phyloP scores from a whole-genome alignment of 37 sponge, comb jelly and placozoan species.

The Eunapius fragilis region DNA sequence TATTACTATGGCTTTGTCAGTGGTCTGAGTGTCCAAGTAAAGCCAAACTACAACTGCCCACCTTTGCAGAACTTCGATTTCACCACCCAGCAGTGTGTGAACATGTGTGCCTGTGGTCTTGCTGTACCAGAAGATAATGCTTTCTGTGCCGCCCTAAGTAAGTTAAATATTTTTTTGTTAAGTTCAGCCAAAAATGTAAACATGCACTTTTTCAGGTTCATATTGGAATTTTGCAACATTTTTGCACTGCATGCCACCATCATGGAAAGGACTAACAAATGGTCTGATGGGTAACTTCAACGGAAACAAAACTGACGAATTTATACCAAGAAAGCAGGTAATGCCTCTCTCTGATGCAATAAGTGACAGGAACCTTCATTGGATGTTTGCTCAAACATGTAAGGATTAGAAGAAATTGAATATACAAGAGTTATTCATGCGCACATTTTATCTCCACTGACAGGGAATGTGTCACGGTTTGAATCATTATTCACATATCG shows the following conservation, averaged over 20 bases:
- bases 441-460: not conserved
- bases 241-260: slow-evolving; percentile 2
- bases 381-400: not conserved
- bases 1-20: not conserved
- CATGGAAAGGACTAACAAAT: slow-evolving; percentile 31
- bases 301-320: slow-evolving; percentile 63
- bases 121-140: not conserved
- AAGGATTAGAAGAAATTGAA: not conserved
- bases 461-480: slow-evolving; percentile 58
- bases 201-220: not conserved
- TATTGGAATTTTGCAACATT: not conserved
- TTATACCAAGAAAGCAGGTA: slow-evolving; percentile 50
- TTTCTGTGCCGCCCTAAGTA: not conserved
- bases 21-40: not conserved
- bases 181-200: not conserved
- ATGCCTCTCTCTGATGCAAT: slow-evolving; percentile 29
- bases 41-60: not conserved
- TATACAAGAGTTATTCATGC: not conserved
- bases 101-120: not conserved
- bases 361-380: slow-evolving; percentile 65
- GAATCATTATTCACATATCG: slow-evolving; percentile 59
- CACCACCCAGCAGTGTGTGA: not conserved
- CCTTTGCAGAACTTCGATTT: not conserved
- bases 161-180: not conserved
- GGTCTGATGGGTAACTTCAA: slow-evolving; percentile 83